A percentile compares a stretch with the other conserved stretches of the same genome.
Evolutionary conservation across 2,888 invertebrate genomes (phyloP).

Genomic region (Drosophila austrosaltans): DNA sequence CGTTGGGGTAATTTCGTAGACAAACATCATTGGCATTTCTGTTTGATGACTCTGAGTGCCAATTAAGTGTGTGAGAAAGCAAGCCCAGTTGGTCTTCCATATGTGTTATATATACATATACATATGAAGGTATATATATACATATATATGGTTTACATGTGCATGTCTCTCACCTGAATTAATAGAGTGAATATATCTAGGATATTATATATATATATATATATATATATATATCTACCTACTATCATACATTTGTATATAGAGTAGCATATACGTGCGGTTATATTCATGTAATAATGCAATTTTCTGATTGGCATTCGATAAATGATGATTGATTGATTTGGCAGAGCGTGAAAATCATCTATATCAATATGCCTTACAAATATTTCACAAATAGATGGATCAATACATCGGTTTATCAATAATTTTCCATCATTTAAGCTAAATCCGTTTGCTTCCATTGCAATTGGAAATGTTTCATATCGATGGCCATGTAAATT

Average conservation of each 20-base stretch:
- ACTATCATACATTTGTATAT: too few relatives aligned
- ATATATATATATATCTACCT: background rate
- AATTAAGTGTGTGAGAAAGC: slow-evolving; percentile 47
- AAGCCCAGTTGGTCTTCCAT: slow-evolving; percentile 25
- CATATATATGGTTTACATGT: background rate
- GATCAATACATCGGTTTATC: background rate
- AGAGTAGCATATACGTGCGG: background rate
- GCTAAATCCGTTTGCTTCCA: background rate
- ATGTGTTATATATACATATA: background rate
- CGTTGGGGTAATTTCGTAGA: slow-evolving; percentile 35
- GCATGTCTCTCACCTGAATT: slow-evolving; percentile 5
- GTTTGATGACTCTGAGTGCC: slow-evolving; percentile 47
- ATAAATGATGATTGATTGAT: slow-evolving; percentile 12
- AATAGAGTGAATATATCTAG: slow-evolving; percentile 3
- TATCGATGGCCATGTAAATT: background rate
- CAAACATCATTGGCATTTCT: slow-evolving; percentile 43
- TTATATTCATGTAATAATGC: slow-evolving; percentile 7
- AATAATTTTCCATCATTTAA: background rate
- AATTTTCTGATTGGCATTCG: slow-evolving; percentile 12
- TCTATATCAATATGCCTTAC: slow-evolving; percentile 6
- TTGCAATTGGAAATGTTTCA: background rate
- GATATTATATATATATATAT: too few relatives aligned
- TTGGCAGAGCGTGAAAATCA: slow-evolving; percentile 9
- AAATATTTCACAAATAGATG: slow-evolving; percentile 7
- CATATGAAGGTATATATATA: too few relatives aligned